Evolutionary conservation across 2,797 vertebrate genomes (phyloP).

Genomic region (Enteromius mattozi): DNA sequence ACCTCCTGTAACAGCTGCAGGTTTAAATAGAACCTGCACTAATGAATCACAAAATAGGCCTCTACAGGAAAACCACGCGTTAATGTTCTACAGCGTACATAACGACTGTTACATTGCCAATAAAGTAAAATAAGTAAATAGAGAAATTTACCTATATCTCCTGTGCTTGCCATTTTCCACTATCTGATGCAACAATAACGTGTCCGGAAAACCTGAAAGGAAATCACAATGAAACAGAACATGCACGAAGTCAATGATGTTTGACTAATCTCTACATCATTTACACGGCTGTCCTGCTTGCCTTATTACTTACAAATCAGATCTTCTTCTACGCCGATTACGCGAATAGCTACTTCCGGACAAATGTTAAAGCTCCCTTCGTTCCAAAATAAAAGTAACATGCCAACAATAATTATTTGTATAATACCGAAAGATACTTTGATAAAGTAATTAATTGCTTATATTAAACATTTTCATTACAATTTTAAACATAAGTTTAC

Average conservation of each 20-base stretch:
- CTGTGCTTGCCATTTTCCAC: constrained; percentile 79
- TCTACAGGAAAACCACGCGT: not conserved
- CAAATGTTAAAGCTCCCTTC: not conserved
- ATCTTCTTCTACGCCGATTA: not conserved
- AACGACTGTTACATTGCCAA: not conserved
- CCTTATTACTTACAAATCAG: constrained; percentile 3
- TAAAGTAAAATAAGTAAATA: not conserved
- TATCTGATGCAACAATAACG: constrained; percentile 90
- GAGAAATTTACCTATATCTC: constrained; percentile 77
- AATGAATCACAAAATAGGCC: not conserved
- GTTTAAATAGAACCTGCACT: not conserved
- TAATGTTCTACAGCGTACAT: not conserved
- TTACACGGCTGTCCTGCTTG: rapidly evolving
- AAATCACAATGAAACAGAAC: constrained; percentile 11
- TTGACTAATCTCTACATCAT: not conserved
- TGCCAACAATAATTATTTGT: not conserved
- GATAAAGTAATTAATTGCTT: not conserved
- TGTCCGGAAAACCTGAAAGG: constrained; percentile 76
- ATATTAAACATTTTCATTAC: not conserved
- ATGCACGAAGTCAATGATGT: not conserved
- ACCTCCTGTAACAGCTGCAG: constrained; percentile 6
- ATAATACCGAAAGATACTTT: not conserved
- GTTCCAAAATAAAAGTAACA: constrained; percentile 52
- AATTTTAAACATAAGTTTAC: not conserved
- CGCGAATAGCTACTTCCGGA: constrained; percentile 7